A percentile compares a stretch with the other conserved stretches of the same genome.
phyloP scores from a whole-genome alignment of 1,140 invertebrate genomes.

The Pseudachorutes palmiensis region DNA sequence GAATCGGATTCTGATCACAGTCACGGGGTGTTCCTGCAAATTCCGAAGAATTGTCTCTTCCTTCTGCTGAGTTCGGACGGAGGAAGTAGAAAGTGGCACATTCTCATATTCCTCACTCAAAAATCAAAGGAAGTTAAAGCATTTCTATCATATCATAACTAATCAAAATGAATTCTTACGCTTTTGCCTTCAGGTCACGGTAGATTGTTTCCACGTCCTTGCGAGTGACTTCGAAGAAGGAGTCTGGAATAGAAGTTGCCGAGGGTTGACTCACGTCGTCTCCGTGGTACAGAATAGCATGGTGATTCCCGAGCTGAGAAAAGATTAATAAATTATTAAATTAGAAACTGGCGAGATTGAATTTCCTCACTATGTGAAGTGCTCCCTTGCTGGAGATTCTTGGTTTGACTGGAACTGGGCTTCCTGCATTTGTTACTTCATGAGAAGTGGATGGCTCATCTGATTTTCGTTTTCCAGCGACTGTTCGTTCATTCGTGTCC shows the following conservation, averaged over 20 bases:
- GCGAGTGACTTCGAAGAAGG: conserved; percentile 72
- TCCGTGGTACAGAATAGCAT: conserved; percentile 60
- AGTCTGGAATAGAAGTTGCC: conserved; percentile 58
- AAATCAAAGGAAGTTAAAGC: too few species aligned
- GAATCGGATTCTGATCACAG: conserved; percentile 69
- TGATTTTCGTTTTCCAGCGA: too few species aligned
- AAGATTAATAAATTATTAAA: conserved; percentile 1
- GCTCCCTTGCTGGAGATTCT: not conserved
- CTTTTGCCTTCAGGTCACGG: conserved; percentile 56
- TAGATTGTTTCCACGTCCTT: conserved; percentile 64
- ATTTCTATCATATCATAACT: too few species aligned
- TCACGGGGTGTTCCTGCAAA: conserved; percentile 59
- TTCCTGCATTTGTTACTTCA: too few species aligned
- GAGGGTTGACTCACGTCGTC: conserved; percentile 41
- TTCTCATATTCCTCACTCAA: conserved; percentile 50
- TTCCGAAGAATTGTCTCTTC: conserved; percentile 52
- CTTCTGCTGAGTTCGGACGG: conserved; percentile 53
- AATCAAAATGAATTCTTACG: conserved; percentile 40
- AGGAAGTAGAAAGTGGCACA: conserved; percentile 57
- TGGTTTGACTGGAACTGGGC: not conserved
- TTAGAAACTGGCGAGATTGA: not conserved
- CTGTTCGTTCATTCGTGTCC: not conserved
- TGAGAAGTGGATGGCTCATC: too few species aligned
- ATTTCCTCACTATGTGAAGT: not conserved
- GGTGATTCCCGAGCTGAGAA: conserved; percentile 56